phyloP scores from a whole-genome alignment of 1,140 invertebrate genomes.

The Brachionus manjavacas region DNA sequence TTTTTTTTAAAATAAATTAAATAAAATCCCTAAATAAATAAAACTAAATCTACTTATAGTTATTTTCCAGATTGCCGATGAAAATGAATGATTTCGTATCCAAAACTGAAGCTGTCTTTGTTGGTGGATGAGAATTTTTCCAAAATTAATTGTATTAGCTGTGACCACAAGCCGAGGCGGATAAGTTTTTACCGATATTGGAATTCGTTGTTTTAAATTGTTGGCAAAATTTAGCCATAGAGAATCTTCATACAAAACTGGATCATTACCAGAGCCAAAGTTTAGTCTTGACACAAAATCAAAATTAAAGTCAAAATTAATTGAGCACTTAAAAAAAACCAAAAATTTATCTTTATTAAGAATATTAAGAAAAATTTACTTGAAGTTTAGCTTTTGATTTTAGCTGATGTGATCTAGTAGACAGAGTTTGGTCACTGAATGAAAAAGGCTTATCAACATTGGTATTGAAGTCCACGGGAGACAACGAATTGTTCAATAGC shows the following conservation, averaged over 20 bases:
- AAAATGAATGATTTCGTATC: conserved; percentile 24
- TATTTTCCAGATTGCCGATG: not conserved
- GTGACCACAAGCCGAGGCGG: not conserved
- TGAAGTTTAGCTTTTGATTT: conserved; percentile 6
- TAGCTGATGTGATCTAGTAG: not conserved
- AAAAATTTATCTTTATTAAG: not conserved
- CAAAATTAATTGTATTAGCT: not conserved
- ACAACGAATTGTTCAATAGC: not conserved
- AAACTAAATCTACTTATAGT: not conserved
- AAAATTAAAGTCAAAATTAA: not conserved
- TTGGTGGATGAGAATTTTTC: not conserved
- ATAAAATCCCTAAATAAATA: not conserved
- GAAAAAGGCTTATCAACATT: not conserved
- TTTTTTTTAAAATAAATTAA: not conserved
- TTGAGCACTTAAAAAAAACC: not conserved
- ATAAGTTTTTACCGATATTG: not conserved
- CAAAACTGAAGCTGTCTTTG: not conserved
- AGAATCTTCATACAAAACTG: not conserved
- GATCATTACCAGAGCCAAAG: not conserved
- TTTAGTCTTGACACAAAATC: not conserved
- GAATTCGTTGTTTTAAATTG: not conserved
- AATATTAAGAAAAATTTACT: not conserved
- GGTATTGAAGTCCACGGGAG: not conserved
- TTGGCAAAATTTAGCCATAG: not conserved
- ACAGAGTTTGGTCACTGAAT: not conserved